These are phyloP conservation scores for Plagodis pulveraria DNA, from an alignment of 2,888 invertebrate species.

Conservation along the genomic window DNA sequence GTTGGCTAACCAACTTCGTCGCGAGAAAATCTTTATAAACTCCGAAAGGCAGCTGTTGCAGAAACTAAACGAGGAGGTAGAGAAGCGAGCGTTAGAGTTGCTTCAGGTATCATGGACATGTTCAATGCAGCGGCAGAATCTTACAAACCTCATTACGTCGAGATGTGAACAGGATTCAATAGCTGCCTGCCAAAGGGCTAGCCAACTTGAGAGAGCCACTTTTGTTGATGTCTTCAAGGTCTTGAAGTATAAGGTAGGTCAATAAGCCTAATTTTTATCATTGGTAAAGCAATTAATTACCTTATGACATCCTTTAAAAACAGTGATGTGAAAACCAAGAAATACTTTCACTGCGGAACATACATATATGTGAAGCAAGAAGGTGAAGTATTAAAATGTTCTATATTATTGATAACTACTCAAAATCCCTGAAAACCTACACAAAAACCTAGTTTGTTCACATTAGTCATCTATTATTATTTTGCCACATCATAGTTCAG, in stretches of 20 bases:
- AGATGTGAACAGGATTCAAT: conserved; percentile 91
- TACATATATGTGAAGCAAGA: too few relatives aligned
- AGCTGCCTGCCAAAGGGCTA: conserved; percentile 88
- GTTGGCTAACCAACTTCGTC: conserved; percentile 87
- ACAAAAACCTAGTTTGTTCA: too few relatives aligned
- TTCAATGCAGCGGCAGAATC: conserved; percentile 93
- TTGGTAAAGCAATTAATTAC: too few relatives aligned
- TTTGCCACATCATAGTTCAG: conserved; percentile 20
- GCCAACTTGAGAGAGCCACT: conserved; percentile 73
- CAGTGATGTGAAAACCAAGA: background rate
- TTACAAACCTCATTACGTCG: conserved; percentile 90
- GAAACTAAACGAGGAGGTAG: conserved; percentile 90
- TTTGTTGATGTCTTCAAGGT: conserved; percentile 94
- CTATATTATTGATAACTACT: too few relatives aligned
- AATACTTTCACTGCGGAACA: too few relatives aligned
- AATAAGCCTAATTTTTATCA: background rate
- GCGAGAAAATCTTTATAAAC: conserved; percentile 94
- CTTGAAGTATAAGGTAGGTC: conserved; percentile 91
- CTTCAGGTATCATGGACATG: conserved; percentile 94
- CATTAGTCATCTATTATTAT: background rate
- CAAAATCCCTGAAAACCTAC: too few relatives aligned
- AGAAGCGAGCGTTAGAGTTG: conserved; percentile 81
- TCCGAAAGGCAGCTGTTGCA: conserved; percentile 94
- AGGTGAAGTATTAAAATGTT: too few relatives aligned
- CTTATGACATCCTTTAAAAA: background rate